Base-by-base conservation (phyloP, 2,113 vertebrate species). In the Ailurus styani region DNA sequence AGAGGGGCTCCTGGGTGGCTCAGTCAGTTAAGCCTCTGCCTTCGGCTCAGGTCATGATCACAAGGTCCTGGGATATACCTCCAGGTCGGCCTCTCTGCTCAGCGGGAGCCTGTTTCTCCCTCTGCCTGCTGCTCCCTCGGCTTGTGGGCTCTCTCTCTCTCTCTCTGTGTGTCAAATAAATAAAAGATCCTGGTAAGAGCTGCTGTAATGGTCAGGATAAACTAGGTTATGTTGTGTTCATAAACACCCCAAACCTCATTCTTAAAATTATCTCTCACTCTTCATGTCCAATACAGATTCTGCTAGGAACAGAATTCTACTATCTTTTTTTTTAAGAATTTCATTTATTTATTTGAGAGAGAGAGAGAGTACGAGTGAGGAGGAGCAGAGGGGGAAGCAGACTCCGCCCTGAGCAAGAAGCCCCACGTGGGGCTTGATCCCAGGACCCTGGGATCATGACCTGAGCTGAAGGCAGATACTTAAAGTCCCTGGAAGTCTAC, bases 361-460 rank as follows among this genome's bases (percentile, higher is more conserved):
- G 29, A 64, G 14, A n/a, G 64, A n/a, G 64, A 18, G 7, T 17
- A 34, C 15, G 3, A 68, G 7, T 1, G 1, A 14, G 6, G 62
- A 34, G 62, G 62, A 14, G 14, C 31, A 17, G 31, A 66, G 62
- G 15, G 31, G n/a, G 64, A 66, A 66, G 34, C 64, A 66, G 64
- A 18, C 64, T n/a, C 34, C 64, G 7, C 64, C 18, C 31, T 68
- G 15, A 68, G 64, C 64, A n/a, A 34, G 64, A 34, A n/a, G 29
- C 29, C 15, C 1, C 3, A 68, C 7, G 31, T 7, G 0, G 64
- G 15, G 34, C 64, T 68, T 3, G 0, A n/a, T 68, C 64, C 17
- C 17, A 68, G 64, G 17, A 18, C 34, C 64, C 15, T n/a, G 15
- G 13, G 13, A 64, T 64, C 29, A 64, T 31, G 29, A 31, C 55